Conservation (phyloP, 2,113 vertebrate species). For the Deroptyus accipitrinus region DNA sequence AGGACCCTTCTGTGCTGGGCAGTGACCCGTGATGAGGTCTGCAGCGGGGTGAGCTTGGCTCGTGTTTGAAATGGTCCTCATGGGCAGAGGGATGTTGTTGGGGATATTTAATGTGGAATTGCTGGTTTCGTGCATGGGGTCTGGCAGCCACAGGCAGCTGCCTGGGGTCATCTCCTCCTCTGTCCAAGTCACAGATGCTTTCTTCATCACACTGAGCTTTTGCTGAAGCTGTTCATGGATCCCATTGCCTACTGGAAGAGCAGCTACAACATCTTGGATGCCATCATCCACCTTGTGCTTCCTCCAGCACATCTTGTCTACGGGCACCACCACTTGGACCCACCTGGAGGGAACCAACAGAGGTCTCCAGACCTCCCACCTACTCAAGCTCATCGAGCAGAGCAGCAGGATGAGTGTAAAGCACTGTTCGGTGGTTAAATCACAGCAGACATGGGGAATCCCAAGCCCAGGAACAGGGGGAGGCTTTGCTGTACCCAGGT, state of each 20-base stretch:
- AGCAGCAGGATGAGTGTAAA: slow-evolving; percentile 44
- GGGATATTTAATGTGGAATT: neutral
- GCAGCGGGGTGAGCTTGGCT: neutral
- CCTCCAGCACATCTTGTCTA: neutral
- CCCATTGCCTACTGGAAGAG: slow-evolving; percentile 18
- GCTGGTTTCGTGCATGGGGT: neutral
- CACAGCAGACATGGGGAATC: neutral
- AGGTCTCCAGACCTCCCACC: neutral
- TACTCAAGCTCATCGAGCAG: slow-evolving; percentile 28
- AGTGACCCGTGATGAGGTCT: neutral
- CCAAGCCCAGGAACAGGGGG: neutral
- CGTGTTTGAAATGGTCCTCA: fast-evolving
- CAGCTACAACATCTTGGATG: neutral
- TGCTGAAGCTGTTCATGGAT: neutral
- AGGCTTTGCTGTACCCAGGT: neutral
- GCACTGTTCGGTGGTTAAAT: fast-evolving
- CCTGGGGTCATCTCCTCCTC: neutral
- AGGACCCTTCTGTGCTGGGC: neutral
- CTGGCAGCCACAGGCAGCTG: neutral
- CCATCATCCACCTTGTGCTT: neutral
- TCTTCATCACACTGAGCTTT: slow-evolving; percentile 32
- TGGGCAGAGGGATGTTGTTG: neutral
- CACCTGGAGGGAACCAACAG: neutral
- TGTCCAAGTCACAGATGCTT: slow-evolving; percentile 39
- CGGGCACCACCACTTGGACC: neutral